Evolutionary conservation across 1,140 invertebrate species (phyloP).

Genomic region (Dendroctonus ponderosae): DNA sequence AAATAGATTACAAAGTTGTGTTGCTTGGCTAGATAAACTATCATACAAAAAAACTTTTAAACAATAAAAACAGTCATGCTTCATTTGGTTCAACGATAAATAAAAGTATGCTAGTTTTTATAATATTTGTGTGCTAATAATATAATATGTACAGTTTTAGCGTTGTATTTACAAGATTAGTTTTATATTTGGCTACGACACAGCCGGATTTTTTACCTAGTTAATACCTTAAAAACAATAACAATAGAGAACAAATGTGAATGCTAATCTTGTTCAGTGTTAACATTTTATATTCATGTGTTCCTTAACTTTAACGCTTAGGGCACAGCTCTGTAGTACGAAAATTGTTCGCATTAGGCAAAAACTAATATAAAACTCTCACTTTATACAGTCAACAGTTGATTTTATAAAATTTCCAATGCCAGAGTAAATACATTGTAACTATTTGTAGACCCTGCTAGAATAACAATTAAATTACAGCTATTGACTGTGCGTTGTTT

Average conservation of each 20-base stretch:
- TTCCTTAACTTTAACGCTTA: not conserved
- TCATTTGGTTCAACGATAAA: too few relatives aligned
- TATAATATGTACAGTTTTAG: not conserved
- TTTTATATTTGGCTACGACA: constrained; percentile 19
- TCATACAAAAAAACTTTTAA: too few relatives aligned
- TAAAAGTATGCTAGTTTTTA: too few relatives aligned
- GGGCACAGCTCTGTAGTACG: not conserved
- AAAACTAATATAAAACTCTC: not conserved
- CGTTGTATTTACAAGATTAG: constrained; percentile 7
- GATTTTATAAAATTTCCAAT: not conserved
- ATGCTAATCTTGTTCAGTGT: not conserved
- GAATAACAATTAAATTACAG: constrained; percentile 2
- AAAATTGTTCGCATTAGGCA: not conserved
- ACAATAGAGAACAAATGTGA: not conserved
- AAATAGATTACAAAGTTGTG: too few relatives aligned
- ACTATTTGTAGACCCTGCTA: not conserved
- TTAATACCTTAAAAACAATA: constrained; percentile 1
- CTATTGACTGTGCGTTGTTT: constrained; percentile 17
- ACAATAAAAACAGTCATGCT: too few relatives aligned
- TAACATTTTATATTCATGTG: not conserved
- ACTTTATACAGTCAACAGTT: not conserved
- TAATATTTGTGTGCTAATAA: too few relatives aligned
- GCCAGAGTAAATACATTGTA: constrained; percentile 1
- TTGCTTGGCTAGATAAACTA: too few relatives aligned
- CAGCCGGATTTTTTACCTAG: constrained; percentile 10